Conservation (phyloP, 2,113 vertebrate species). For the Nibea coibor region DNA sequence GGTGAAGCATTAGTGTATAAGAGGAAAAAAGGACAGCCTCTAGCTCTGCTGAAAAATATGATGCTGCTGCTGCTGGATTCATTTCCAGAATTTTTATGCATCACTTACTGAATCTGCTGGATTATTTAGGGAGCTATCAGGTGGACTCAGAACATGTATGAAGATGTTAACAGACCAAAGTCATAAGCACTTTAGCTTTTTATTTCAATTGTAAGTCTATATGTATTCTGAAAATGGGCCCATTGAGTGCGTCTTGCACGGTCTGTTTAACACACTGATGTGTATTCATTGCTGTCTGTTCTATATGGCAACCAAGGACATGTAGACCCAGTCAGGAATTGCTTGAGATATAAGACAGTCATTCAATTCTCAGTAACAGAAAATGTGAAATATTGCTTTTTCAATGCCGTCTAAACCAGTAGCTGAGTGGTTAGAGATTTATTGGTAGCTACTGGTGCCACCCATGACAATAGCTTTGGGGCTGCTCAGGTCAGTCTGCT, state of each 20-base stretch:
- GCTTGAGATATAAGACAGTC: background rate
- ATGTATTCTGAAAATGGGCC: background rate
- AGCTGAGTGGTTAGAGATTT: background rate
- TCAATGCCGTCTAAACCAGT: background rate
- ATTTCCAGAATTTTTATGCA: background rate
- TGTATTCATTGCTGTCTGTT: background rate
- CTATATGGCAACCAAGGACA: background rate
- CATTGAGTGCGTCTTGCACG: background rate
- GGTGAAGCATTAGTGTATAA: no score
- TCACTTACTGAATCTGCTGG: background rate
- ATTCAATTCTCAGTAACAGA: background rate
- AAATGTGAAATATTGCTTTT: background rate
- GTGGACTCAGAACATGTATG: background rate
- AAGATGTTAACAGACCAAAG: background rate
- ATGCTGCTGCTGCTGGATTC: background rate
- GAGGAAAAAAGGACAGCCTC: background rate
- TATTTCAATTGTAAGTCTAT: background rate
- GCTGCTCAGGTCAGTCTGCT: background rate
- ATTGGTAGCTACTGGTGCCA: background rate
- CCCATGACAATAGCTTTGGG: background rate
- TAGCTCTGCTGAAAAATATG: background rate
- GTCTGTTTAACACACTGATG: no score
- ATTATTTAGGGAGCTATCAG: background rate
- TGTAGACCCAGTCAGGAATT: background rate
- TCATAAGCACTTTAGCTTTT: background rate